Conservation (phyloP, 2,113 vertebrate species). For the Prunella fulvescens region DNA sequence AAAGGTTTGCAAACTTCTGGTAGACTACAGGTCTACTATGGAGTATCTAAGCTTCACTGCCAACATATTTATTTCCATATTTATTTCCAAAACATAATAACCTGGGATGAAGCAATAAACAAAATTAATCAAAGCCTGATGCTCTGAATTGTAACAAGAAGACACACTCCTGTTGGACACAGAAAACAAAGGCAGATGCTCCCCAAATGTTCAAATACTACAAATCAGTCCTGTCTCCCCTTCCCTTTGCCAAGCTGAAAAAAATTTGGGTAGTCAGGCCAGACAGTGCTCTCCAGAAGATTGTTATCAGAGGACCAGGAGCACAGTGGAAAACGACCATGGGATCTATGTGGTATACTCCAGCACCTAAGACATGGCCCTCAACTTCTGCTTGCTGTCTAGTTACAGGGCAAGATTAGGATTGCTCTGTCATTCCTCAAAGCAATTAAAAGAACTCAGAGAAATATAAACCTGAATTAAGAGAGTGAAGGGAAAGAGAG, state of each 20-base stretch:
- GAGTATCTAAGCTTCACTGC: not conserved
- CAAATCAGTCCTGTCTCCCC: not conserved
- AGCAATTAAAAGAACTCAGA: not conserved
- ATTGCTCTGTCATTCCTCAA: not conserved
- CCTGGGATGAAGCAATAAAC: not conserved
- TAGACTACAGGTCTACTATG: not conserved
- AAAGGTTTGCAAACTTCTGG: not conserved
- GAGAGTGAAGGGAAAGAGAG: not conserved
- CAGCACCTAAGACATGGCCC: not conserved
- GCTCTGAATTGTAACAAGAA: not conserved
- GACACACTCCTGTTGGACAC: not conserved
- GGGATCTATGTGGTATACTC: not conserved
- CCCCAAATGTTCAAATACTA: not conserved
- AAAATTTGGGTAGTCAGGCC: not conserved
- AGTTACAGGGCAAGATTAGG: not conserved
- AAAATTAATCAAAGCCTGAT: constrained; percentile 4
- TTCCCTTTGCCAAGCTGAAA: not conserved
- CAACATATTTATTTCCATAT: not conserved
- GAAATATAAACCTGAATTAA: not conserved
- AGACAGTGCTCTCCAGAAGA: not conserved
- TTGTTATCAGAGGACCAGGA: not conserved
- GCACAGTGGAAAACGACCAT: not conserved
- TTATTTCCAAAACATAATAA: constrained; percentile 6
- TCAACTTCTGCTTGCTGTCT: not conserved
- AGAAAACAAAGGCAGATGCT: not conserved